Percentiles rank a stretch among this genome's conserved stretches.
Conservation (phyloP, 2,113 vertebrate species). For the Hypocryptadius cinnamomeus region DNA sequence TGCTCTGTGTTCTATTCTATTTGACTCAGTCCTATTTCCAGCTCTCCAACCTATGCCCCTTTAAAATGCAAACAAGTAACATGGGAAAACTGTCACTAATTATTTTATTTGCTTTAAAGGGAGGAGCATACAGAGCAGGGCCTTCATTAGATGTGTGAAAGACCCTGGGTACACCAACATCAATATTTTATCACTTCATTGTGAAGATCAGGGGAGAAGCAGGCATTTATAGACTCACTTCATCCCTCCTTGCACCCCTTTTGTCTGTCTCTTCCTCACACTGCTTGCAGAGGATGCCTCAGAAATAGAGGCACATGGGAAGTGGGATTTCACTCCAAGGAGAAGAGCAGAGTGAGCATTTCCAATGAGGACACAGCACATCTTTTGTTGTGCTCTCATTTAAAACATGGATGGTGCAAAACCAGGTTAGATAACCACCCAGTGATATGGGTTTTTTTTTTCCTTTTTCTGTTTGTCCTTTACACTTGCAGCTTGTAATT, state of each 20-base stretch:
- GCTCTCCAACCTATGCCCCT: not conserved
- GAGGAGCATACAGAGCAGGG: fast-evolving
- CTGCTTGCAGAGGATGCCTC: not conserved
- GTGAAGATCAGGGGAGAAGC: not conserved
- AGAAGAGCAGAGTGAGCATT: not conserved
- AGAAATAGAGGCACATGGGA: not conserved
- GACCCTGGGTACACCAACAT: not conserved
- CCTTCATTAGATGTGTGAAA: not conserved
- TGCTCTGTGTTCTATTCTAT: not conserved
- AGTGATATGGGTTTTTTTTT: not conserved
- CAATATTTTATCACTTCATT: not conserved
- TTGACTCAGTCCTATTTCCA: not conserved
- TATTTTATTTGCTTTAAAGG: not conserved
- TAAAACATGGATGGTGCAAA: not conserved
- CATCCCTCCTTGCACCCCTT: not conserved
- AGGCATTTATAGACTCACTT: not conserved
- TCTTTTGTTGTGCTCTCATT: not conserved
- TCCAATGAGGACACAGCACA: not conserved
- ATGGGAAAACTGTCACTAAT: not conserved
- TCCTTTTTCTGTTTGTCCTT: constrained; percentile 11
- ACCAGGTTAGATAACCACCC: not conserved
- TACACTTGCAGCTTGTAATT: not conserved
- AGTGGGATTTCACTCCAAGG: not conserved
- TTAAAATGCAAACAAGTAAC: not conserved
- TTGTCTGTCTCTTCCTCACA: not conserved